A percentile compares a stretch with the other conserved stretches of the same genome.
phyloP scores from a whole-genome alignment of 2,888 invertebrate species.

The Drosophila differens region DNA sequence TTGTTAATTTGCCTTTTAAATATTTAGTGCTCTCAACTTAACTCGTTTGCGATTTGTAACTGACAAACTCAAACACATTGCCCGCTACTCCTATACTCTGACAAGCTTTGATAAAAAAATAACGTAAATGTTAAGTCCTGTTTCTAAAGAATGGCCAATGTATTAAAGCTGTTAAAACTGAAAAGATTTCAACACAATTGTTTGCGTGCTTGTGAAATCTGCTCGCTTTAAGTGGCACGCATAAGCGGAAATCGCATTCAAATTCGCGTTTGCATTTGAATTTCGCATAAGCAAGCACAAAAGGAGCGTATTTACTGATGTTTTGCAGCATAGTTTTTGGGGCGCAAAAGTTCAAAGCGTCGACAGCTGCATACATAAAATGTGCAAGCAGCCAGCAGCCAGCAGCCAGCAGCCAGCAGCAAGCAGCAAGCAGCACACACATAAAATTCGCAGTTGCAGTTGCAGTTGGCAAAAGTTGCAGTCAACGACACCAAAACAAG shows the following conservation, averaged over 20 bases:
- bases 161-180: neutral
- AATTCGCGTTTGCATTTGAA: conserved; percentile 43
- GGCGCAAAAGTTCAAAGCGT: conserved; percentile 59
- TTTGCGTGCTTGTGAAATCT: conserved; percentile 6
- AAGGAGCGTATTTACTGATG: conserved; percentile 55
- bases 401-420: neutral
- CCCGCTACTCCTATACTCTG: neutral
- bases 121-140: neutral
- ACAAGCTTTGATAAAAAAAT: neutral
- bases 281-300: conserved; percentile 55
- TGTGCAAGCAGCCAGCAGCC: conserved; percentile 19
- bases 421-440: conserved; percentile 3
- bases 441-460: conserved; percentile 16
- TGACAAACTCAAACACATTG: neutral
- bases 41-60: neutral
- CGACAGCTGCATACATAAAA: conserved; percentile 59
- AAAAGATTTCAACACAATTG: neutral
- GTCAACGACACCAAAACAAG: conserved; percentile 50
- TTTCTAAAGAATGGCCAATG: neutral
- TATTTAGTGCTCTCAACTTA: neutral
- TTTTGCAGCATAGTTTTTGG: conserved; percentile 56
- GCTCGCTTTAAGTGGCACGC: conserved; percentile 33
- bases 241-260: conserved; percentile 43
- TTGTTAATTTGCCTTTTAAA: conserved; percentile 3
- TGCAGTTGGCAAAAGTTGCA: conserved; percentile 37